Evolutionary conservation across 2,888 invertebrate genomes (phyloP).

Genomic region (Nemapogon koenigi): DNA sequence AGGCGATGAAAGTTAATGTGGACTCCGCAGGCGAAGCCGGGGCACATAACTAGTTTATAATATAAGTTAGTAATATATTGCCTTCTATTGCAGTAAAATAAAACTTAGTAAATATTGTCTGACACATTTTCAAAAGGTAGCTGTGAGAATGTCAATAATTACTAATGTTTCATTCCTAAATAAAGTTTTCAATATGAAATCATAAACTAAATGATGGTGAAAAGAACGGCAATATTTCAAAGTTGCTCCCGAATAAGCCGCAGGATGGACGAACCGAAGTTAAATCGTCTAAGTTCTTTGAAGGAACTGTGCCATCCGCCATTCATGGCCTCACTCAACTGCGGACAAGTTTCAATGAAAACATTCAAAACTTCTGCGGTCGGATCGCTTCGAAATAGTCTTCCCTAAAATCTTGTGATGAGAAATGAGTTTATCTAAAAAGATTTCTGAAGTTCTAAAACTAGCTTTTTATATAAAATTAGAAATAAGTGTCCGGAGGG

Average conservation of each 20-base stretch:
- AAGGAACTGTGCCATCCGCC: conserved; percentile 36
- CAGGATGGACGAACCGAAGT: conserved; percentile 27
- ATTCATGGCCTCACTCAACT: conserved; percentile 32
- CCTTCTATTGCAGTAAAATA: too few species aligned
- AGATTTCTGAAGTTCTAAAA: too few species aligned
- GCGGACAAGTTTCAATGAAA: conserved; percentile 43
- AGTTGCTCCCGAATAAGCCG: conserved; percentile 8
- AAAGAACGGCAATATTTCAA: conserved; percentile 8
- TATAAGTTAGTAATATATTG: too few species aligned
- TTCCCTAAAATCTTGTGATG: conserved; percentile 4
- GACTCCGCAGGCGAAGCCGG: too few species aligned
- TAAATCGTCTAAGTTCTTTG: conserved; percentile 43
- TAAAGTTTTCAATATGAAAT: conserved; percentile 6
- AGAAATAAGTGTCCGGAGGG: too few species aligned
- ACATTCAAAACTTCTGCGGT: conserved; percentile 41
- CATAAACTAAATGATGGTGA: conserved; percentile 5
- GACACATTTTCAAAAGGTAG: too few species aligned
- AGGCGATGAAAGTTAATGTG: too few species aligned
- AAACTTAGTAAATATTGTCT: too few species aligned
- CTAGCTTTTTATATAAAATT: too few species aligned
- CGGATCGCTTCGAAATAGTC: conserved; percentile 13
- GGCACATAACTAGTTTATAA: too few species aligned
- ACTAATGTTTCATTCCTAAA: too few species aligned
- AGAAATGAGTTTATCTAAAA: background rate
- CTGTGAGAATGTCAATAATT: too few species aligned